Evolutionary conservation across 1,140 invertebrate species (phyloP), one percentile per base, ranked within the genome.

Genomic region (Euura saliciscinereae): DNA sequence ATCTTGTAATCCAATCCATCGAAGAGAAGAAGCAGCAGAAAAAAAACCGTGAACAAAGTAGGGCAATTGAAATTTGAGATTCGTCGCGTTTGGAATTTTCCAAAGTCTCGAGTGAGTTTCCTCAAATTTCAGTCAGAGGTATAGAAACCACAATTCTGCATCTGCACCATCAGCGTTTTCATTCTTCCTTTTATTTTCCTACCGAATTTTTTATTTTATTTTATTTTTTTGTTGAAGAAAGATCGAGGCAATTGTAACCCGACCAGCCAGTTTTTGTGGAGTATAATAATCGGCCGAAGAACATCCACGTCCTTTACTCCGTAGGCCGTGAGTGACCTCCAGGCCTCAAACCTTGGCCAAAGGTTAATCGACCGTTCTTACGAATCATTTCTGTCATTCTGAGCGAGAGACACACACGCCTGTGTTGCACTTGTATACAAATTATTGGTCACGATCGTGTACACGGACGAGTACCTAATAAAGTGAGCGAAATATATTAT

Each of bases 331-430:
- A n/a, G 13, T 59, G 51, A 59, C 51, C 51, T 28, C 51, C 51
- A 11, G 51, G 51, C 10, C 51, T 59, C 51, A n/a, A 59, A n/a
- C 8, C 51, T 59, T n/a, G 51, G 51, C 13, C 51, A 59, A n/a
- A 59, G 51, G 51, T 59, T 59, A 59, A 59, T 59, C 8, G 51
- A 59, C 51, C 51, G 13, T 59, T 59, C 51, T 59, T 59, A n/a
- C 51, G 51, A 59, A 59, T 59, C 51, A 59, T 59, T 59, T 59
- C 51, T 59, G 51, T 59, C 51, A 59, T 59, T 59, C 8, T 59
- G 8, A 4, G 51, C 51, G 3, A 8, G 51, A n/a, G 51, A 59
- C 51, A 8, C 13, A 59, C 13, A 59, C 5, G 13, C 8, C 3
- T n/a, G 51, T 59, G 6, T 59, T 11, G 51, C 51, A 11, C 10